Conservation (phyloP, 1,140 invertebrate species). For the Lanistes nyassanus region DNA sequence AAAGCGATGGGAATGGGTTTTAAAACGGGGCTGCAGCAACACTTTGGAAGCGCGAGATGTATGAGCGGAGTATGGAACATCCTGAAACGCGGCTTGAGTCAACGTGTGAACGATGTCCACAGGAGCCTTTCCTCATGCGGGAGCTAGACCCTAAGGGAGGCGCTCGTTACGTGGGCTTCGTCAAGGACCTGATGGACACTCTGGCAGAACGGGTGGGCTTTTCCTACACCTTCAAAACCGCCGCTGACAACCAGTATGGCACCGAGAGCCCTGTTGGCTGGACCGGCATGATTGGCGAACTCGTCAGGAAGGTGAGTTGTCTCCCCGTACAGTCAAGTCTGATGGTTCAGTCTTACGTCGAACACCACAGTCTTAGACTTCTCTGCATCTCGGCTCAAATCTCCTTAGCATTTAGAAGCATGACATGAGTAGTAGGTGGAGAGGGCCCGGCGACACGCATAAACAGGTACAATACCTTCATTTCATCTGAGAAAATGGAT, state of each 20-base stretch:
- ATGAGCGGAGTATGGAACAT: neutral
- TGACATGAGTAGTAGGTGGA: too few species aligned
- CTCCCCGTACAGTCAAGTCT: too few species aligned
- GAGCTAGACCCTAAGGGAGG: slow-evolving; percentile 13
- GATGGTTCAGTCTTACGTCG: too few species aligned
- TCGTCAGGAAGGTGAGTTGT: slow-evolving; percentile 33
- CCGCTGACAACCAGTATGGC: slow-evolving; percentile 32
- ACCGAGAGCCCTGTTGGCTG: slow-evolving; percentile 24
- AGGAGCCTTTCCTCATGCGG: slow-evolving; percentile 28
- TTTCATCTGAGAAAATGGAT: too few species aligned
- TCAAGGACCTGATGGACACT: slow-evolving; percentile 38
- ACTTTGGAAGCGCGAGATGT: neutral
- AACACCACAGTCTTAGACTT: too few species aligned
- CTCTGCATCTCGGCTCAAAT: too few species aligned
- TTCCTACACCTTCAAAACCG: slow-evolving; percentile 30
- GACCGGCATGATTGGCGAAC: slow-evolving; percentile 44
- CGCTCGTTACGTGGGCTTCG: slow-evolving; percentile 31
- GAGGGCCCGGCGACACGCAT: too few species aligned
- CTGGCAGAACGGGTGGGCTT: slow-evolving; percentile 28
- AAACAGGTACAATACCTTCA: too few species aligned
- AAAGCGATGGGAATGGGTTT: neutral
- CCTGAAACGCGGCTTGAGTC: too few species aligned
- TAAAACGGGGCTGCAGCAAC: neutral
- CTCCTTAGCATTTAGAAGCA: too few species aligned
- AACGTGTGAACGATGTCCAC: too few species aligned